Percentiles rank a stretch among this genome's conserved stretches.
phyloP scores from a whole-genome alignment of 1,140 invertebrate species.

The Ceratosolen fusciceps region DNA sequence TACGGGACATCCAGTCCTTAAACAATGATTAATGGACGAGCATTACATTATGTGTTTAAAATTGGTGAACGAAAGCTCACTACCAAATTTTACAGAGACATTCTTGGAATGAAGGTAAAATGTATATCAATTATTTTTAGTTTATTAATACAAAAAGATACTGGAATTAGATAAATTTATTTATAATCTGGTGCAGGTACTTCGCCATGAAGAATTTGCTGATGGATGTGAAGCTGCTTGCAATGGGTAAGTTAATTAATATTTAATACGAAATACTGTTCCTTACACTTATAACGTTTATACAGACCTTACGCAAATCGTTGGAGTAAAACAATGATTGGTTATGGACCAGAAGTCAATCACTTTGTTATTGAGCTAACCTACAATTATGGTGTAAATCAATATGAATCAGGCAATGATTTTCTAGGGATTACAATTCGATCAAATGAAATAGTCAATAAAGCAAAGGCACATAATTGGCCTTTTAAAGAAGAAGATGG shows the following conservation, averaged over 20 bases:
- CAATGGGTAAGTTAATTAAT: constrained; percentile 85
- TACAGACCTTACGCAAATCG: constrained; percentile 93
- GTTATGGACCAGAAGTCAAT: constrained; percentile 94
- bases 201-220: constrained; percentile 97
- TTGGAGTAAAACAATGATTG: constrained; percentile 99
- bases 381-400: constrained; percentile 95
- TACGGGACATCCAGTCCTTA: background rate
- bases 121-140: no score
- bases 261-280: background rate
- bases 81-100: constrained; percentile 88
- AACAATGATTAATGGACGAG: constrained; percentile 77
- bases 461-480: constrained; percentile 79
- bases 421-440: constrained; percentile 89
- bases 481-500: constrained; percentile 77
- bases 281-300: constrained; percentile 33
- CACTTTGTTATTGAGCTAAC: constrained; percentile 98
- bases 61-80: constrained; percentile 88
- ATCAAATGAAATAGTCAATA: constrained; percentile 82
- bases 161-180: no score
- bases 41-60: constrained; percentile 97
- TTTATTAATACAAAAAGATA: no score
- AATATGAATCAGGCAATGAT: constrained; percentile 91
- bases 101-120: constrained; percentile 93
- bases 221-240: constrained; percentile 96
- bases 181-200: constrained; percentile 74